Evolutionary conservation across 1,140 invertebrate species (phyloP), one percentile per base, ranked within the genome.

Genomic region (Bombus pyrosoma): DNA sequence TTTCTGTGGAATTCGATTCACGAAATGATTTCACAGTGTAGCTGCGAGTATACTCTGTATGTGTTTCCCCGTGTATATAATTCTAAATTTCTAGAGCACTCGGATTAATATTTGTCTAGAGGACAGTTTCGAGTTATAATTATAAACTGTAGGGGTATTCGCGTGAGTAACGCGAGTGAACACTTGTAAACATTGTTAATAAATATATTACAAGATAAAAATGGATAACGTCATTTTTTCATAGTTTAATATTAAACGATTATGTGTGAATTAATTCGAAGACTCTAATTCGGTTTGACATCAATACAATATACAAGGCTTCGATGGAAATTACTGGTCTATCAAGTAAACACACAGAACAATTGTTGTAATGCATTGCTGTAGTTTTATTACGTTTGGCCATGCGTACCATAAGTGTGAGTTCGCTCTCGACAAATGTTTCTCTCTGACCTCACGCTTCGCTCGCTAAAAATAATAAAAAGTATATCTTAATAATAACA

Each of bases 111-210:
- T 69, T 47, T 28, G 64, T 86, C 39, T 57, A 81, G 78, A 37
- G 1, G 32, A 84, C 75, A 75, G 75, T 71, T 89, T 82, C 34
- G 85, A 87, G 74, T 71, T 72, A 37, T 83, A 83, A 79, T 47
- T 72, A 74, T n/a, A 62, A n/a, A 69, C 18, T 66, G 32, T 79
- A 89, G 59, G 81, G 25, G 28, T 22, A 74, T 68, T 85, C 79
- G 74, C 59, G 69, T 34, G 53, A 22, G 9, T 47, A 34, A 18
- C 64, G 78, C 73, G 57, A 81, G 39, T 66, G 78, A 77, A n/a
- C 62, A 75, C 76, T 90, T 90, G 69, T 90, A 86, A 77, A 64
- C 80, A 90, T 90, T 90, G 86, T 90, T 88, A 90, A 90, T 90
- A 90, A 90, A 90, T 43, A 83, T 66, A 57, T 81, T 80, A 41